Evolutionary conservation across 2,888 invertebrate species (phyloP).

Genomic region (Chloroclysta siterata): DNA sequence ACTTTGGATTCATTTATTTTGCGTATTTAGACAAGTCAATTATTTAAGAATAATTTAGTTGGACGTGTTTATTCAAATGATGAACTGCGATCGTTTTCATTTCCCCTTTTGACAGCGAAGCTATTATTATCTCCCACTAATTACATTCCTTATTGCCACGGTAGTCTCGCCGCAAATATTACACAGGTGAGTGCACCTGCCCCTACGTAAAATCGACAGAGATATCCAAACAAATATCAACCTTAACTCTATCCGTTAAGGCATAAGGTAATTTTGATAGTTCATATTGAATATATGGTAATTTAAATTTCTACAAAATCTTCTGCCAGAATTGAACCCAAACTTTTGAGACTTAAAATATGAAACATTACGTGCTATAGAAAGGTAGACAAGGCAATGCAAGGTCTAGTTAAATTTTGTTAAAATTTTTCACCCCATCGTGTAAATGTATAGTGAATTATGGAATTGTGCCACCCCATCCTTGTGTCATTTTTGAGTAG

Average conservation of each 20-base stretch:
- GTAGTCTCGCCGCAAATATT: constrained; percentile 18
- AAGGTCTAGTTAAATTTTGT: constrained; percentile 42
- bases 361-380: constrained; percentile 6
- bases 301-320: not conserved
- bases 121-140: constrained; percentile 20
- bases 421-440: constrained; percentile 37
- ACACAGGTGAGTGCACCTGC: constrained; percentile 29
- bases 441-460: constrained; percentile 34
- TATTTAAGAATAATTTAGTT: too few species aligned
- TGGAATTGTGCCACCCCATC: constrained; percentile 31
- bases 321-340: constrained; percentile 19
- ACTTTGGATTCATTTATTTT: too few species aligned
- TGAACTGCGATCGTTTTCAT: not conserved
- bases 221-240: constrained; percentile 9
- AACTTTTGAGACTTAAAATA: constrained; percentile 14
- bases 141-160: constrained; percentile 24
- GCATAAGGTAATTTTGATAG: constrained; percentile 3
- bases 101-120: constrained; percentile 13
- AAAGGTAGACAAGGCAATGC: constrained; percentile 15
- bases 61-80: not conserved
- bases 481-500: constrained; percentile 52
- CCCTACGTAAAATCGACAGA: constrained; percentile 7
- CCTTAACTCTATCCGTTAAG: not conserved
- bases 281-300: too few species aligned
- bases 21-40: too few species aligned